phyloP scores from a whole-genome alignment of 2,113 vertebrate species.

The Isichthys henryi region DNA sequence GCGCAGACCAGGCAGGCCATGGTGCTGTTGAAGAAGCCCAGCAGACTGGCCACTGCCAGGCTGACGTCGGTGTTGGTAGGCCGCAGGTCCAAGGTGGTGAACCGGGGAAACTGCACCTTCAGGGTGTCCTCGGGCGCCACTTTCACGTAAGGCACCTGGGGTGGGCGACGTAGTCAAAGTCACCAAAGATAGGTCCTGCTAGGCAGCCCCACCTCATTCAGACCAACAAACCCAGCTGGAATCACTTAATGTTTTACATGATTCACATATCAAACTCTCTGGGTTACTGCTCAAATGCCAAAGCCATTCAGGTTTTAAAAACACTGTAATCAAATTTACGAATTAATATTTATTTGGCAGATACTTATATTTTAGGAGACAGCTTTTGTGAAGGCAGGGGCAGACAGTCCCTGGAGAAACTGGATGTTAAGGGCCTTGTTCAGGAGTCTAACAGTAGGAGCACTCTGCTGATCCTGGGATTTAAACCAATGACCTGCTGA shows the following conservation, averaged over 20 bases:
- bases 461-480: background rate
- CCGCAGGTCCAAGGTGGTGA: conserved; percentile 75
- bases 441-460: background rate
- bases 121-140: conserved; percentile 72
- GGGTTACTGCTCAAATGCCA: background rate
- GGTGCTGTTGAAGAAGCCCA: conserved; percentile 76
- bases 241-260: background rate
- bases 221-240: background rate
- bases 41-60: conserved; percentile 67
- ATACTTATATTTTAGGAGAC: background rate
- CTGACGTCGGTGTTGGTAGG: conserved; percentile 78
- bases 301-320: background rate
- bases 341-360: background rate
- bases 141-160: conserved; percentile 74
- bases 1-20: conserved; percentile 79
- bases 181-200: too few relatives aligned
- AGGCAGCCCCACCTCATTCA: background rate
- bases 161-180: background rate
- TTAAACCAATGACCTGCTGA: background rate
- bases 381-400: background rate
- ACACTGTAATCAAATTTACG: background rate
- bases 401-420: background rate
- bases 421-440: background rate
- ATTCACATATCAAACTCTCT: background rate
- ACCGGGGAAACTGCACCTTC: conserved; percentile 70